These are phyloP conservation scores for Ornithorhynchus anatinus DNA, from an alignment of 2,113 vertebrate genomes.

Conservation along the genomic window DNA sequence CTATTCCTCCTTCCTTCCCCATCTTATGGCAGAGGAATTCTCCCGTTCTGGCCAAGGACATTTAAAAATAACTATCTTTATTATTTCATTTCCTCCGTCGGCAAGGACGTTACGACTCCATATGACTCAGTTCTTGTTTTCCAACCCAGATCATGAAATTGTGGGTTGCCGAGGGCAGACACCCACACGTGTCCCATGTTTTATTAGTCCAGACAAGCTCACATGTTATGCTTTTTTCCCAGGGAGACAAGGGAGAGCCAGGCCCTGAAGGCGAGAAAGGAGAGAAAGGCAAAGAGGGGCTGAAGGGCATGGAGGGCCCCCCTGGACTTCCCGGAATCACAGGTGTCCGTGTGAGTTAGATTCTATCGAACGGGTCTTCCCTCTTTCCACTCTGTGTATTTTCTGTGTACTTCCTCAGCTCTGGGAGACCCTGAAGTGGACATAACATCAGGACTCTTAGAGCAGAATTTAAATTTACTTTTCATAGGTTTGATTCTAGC, in stretches of 20 bases:
- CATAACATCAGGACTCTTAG: not conserved
- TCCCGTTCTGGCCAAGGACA: not conserved
- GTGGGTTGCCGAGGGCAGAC: not conserved
- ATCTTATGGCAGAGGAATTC: not conserved
- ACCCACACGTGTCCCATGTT: not conserved
- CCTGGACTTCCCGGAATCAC: slow-evolving; percentile 84
- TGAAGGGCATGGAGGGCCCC: slow-evolving; percentile 89
- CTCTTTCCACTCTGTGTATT: not conserved
- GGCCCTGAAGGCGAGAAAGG: slow-evolving; percentile 90
- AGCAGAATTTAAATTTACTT: not conserved
- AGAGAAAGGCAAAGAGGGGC: slow-evolving; percentile 86
- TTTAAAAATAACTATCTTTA: fast-evolving
- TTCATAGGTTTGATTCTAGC: not conserved
- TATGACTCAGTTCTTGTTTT: not conserved
- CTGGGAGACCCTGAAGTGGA: not conserved
- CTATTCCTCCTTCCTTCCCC: not conserved
- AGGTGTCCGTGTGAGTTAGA: slow-evolving; percentile 86
- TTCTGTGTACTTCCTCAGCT: not conserved
- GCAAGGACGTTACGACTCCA: not conserved
- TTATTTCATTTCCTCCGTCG: not conserved
- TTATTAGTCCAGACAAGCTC: slow-evolving; percentile 30
- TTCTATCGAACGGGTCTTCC: too few relatives aligned
- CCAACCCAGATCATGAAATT: not conserved
- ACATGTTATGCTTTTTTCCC: slow-evolving; percentile 30
- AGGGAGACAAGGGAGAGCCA: slow-evolving; percentile 94